Conservation (phyloP, 2,113 vertebrate species). For the Cololabis saira region DNA sequence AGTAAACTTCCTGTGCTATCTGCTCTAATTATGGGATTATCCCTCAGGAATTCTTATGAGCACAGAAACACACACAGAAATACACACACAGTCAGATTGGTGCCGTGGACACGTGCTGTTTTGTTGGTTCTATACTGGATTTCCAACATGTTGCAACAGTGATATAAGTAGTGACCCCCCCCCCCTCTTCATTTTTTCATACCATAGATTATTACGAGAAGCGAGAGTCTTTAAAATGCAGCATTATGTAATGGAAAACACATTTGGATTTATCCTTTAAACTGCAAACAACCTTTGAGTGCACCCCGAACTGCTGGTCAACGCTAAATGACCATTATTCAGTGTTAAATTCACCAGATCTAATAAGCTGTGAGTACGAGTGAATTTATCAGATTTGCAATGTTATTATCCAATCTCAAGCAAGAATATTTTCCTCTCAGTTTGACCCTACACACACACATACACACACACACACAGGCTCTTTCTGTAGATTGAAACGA, state of each 20-base stretch:
- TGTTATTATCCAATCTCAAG: constrained; percentile 71
- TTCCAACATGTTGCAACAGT: constrained; percentile 32
- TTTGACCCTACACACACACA: constrained; percentile 21
- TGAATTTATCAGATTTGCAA: constrained; percentile 72
- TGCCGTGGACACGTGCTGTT: constrained; percentile 13
- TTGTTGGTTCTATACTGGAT: constrained; percentile 22
- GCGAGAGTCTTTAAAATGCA: constrained; percentile 8
- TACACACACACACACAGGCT: constrained; percentile 25
- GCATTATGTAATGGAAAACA: constrained; percentile 11
- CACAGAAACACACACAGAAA: constrained; percentile 32
- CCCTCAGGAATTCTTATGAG: constrained; percentile 68
- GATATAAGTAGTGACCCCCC: neutral
- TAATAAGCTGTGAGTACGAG: constrained; percentile 70
- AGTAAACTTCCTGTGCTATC: constrained; percentile 75
- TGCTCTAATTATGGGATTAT: constrained; percentile 77
- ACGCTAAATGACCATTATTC: constrained; percentile 70
- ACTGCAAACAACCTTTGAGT: constrained; percentile 54
- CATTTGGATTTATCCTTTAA: constrained; percentile 32
- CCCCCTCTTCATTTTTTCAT: neutral
- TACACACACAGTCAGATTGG: constrained; percentile 17
- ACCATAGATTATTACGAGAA: constrained; percentile 1
- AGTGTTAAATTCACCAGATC: constrained; percentile 76
- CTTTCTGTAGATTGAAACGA: constrained; percentile 57
- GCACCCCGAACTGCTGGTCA: constrained; percentile 58
- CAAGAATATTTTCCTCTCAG: constrained; percentile 56